Evolutionary conservation across 2,888 invertebrate species (phyloP).

Genomic region (Napeogenes inachia): DNA sequence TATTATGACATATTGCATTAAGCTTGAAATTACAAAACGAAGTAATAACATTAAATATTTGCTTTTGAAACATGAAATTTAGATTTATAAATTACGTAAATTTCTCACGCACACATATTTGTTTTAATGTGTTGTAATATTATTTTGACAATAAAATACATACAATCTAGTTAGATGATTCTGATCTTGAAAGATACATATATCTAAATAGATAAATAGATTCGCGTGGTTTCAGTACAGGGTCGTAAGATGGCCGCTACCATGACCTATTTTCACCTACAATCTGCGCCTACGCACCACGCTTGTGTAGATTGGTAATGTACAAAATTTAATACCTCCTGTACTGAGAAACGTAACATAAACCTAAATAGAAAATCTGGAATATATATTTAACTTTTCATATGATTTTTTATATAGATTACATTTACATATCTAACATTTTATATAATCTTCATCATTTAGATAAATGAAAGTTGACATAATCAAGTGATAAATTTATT

Average conservation of each 20-base stretch:
- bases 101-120: no score
- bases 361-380: constrained; percentile 13
- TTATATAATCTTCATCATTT: neutral
- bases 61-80: no score
- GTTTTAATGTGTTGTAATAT: no score
- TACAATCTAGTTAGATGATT: no score
- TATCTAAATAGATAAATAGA: no score
- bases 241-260: constrained; percentile 39
- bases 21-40: no score
- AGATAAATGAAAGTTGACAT: constrained; percentile 1
- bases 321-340: constrained; percentile 39
- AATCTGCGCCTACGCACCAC: constrained; percentile 63
- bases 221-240: constrained; percentile 27
- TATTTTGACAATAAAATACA: no score
- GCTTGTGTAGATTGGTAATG: constrained; percentile 48
- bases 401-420: neutral
- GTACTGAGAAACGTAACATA: constrained; percentile 38
- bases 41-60: no score
- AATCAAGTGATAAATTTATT: neutral
- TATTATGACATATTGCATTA: no score
- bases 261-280: constrained; percentile 64
- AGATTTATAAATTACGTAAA: no score
- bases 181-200: no score
- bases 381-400: constrained; percentile 1
- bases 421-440: neutral